Evolutionary conservation across 1,140 invertebrate species (phyloP).

Genomic region (Drosophila guanche): DNA sequence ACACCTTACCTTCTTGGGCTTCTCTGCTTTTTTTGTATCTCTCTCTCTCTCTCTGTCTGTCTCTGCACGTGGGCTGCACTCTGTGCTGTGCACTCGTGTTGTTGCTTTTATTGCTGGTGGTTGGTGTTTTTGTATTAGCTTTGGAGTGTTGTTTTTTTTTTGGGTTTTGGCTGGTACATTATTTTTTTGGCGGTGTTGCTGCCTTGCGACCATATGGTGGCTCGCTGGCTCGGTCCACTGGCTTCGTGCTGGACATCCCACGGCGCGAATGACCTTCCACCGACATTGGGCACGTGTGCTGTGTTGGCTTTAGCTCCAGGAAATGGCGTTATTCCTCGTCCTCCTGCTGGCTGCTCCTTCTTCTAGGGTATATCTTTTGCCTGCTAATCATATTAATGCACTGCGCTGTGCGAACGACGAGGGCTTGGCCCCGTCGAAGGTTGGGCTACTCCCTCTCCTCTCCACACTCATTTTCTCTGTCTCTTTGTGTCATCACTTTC

Average conservation of each 20-base stretch:
- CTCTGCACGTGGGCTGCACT: slow-evolving; percentile 65
- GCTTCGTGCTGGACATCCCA: slow-evolving; percentile 14
- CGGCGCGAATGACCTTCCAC: slow-evolving; percentile 41
- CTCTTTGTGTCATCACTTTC: slow-evolving; percentile 59
- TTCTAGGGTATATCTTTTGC: slow-evolving; percentile 16
- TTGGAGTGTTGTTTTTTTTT: slow-evolving; percentile 13
- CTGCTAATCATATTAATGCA: slow-evolving; percentile 81
- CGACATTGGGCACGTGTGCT: slow-evolving; percentile 57
- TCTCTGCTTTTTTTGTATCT: not conserved
- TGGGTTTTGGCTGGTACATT: slow-evolving; percentile 1
- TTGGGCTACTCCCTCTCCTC: slow-evolving; percentile 58
- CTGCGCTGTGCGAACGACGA: slow-evolving; percentile 35
- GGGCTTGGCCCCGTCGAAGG: slow-evolving; percentile 64
- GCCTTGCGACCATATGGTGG: slow-evolving; percentile 51
- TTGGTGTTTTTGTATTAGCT: slow-evolving; percentile 10
- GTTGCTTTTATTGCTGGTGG: slow-evolving; percentile 20
- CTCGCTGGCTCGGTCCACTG: slow-evolving; percentile 8
- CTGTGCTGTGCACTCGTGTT: slow-evolving; percentile 8
- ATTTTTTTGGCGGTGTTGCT: slow-evolving; percentile 8
- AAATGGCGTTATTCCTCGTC: slow-evolving; percentile 67
- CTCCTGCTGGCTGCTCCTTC: not conserved
- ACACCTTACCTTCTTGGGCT: not conserved
- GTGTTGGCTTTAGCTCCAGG: slow-evolving; percentile 43
- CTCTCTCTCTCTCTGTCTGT: slow-evolving; percentile 12
- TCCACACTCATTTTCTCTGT: slow-evolving; percentile 46